Evolutionary conservation across 2,113 vertebrate species (phyloP).

Genomic region (Gallinago undulata): DNA sequence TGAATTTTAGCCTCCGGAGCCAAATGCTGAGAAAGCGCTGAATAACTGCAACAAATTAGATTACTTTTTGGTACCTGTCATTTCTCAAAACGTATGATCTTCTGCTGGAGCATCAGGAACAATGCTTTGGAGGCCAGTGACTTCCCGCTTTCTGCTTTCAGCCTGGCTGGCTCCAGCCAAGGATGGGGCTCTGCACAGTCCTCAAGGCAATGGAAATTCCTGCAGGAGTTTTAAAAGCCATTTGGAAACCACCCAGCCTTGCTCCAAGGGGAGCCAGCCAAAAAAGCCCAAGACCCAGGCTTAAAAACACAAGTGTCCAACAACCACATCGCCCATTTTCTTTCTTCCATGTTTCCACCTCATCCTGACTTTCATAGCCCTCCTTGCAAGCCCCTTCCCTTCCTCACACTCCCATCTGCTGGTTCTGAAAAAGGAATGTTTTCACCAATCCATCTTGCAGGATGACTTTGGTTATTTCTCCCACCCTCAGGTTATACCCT

Average conservation of each 20-base stretch:
- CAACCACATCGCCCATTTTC: not conserved
- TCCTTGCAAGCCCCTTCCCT: not conserved
- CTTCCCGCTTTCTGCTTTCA: not conserved
- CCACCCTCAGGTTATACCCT: not conserved
- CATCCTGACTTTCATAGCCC: not conserved
- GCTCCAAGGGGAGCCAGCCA: not conserved
- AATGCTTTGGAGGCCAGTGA: not conserved
- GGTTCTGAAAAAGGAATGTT: not conserved
- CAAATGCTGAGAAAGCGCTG: conserved; percentile 27
- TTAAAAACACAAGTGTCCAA: not conserved
- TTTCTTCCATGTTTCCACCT: not conserved
- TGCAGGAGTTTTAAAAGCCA: not conserved
- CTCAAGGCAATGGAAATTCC: not conserved
- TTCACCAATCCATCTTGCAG: not conserved
- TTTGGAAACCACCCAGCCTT: not conserved
- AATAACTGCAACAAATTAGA: not conserved
- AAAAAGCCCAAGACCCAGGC: not conserved
- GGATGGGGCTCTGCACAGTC: not conserved
- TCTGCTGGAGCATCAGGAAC: not conserved
- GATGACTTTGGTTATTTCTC: not conserved
- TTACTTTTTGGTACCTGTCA: not conserved
- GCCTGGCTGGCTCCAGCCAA: not conserved
- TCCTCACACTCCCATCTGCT: not conserved
- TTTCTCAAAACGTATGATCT: not conserved
- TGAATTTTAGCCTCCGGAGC: not conserved